Evolutionary conservation across 2,797 vertebrate genomes (phyloP).

Genomic region (Corythornis leucogaster): DNA sequence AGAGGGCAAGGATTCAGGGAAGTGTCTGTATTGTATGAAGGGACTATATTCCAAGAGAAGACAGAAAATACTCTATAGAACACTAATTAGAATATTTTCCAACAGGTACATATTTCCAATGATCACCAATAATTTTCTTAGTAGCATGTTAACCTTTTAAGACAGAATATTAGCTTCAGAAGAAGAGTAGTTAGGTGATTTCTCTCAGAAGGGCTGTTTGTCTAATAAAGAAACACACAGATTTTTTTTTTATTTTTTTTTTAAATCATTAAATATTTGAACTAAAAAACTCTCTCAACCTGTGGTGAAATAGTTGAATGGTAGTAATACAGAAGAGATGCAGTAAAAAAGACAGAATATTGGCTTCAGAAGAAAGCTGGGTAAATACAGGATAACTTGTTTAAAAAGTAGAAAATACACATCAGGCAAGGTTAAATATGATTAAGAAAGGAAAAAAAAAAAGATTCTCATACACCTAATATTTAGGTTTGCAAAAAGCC

Average conservation of each 20-base stretch:
- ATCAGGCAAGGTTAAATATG: background rate
- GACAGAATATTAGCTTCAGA: too few relatives aligned
- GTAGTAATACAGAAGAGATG: background rate
- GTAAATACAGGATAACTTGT: background rate
- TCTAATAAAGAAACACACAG: background rate
- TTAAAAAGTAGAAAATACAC: background rate
- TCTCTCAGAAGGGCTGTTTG: background rate
- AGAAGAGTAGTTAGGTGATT: background rate
- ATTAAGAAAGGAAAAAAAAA: slow-evolving; percentile 4
- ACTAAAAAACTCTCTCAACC: background rate
- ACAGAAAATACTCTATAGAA: background rate
- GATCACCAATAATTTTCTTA: background rate
- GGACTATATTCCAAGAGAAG: background rate
- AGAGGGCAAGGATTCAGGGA: background rate
- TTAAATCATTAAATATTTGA: background rate
- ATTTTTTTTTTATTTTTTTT: background rate
- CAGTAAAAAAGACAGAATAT: background rate
- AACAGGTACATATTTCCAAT: background rate
- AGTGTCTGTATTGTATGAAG: background rate
- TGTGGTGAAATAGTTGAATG: background rate
- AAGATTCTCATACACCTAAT: background rate
- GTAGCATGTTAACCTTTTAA: background rate
- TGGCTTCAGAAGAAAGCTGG: slow-evolving; percentile 43
- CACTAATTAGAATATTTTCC: background rate
- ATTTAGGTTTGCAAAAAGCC: background rate